Evolutionary conservation across 2,113 vertebrate species (phyloP).

Genomic region (Nothoprocta perdicaria): DNA sequence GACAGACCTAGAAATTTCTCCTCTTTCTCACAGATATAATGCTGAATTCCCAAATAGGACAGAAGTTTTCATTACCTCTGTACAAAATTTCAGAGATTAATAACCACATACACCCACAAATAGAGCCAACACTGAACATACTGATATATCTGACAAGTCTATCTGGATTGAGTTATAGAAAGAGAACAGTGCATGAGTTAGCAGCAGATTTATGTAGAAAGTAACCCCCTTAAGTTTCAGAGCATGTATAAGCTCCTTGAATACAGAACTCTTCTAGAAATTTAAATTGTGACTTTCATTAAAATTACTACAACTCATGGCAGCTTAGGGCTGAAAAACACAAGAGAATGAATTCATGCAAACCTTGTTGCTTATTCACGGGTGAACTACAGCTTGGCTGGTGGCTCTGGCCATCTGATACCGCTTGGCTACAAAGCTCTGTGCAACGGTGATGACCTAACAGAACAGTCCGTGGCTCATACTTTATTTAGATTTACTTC

Average conservation of each 20-base stretch:
- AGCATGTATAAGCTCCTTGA: not conserved
- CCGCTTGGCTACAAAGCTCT: not conserved
- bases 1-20: not conserved
- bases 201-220: not conserved
- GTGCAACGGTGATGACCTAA: not conserved
- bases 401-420: not conserved
- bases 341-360: not conserved
- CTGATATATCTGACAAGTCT: not conserved
- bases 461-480: not conserved
- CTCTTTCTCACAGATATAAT: not conserved
- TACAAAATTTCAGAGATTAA: not conserved
- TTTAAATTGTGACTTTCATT: not conserved
- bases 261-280: not conserved
- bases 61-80: not conserved
- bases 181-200: not conserved
- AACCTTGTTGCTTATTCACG: not conserved
- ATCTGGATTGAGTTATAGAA: not conserved
- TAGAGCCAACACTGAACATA: not conserved
- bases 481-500: constrained; percentile 25
- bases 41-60: not conserved
- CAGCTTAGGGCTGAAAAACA: not conserved
- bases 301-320: not conserved
- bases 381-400: not conserved
- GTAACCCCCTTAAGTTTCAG: not conserved
- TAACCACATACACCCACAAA: not conserved